phyloP scores from a whole-genome alignment of 2,888 invertebrate genomes.

The Branchipolynoe longqiensis region DNA sequence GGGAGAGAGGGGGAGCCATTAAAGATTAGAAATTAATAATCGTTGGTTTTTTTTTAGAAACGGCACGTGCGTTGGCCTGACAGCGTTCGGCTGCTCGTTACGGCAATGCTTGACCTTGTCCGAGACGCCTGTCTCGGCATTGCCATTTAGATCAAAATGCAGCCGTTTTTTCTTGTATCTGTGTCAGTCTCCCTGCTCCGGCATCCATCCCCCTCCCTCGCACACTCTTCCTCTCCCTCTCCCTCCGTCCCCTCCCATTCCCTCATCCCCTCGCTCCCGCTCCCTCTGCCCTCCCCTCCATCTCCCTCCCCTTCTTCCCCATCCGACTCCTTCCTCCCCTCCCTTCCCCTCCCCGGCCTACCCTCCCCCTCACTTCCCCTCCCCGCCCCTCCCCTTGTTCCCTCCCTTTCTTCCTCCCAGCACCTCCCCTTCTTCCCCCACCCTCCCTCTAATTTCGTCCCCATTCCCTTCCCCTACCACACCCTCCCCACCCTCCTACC shows the following conservation, averaged over 20 bases:
- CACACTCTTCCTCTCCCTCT: not conserved
- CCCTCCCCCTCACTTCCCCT: no score
- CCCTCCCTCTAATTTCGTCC: no score
- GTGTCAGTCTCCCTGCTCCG: not conserved
- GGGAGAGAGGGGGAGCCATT: not conserved
- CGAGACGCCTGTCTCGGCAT: not conserved
- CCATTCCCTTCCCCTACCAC: no score
- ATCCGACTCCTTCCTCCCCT: no score
- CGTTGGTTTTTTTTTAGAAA: slow-evolving; percentile 18
- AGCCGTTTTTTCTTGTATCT: not conserved
- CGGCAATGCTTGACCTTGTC: not conserved
- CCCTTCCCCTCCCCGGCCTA: no score
- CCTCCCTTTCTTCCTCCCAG: no score
- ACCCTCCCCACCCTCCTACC: no score
- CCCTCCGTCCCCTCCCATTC: not conserved
- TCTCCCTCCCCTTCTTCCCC: no score
- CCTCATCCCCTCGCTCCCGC: not conserved
- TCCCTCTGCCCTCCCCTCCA: not conserved
- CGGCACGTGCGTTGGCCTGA: slow-evolving; percentile 9
- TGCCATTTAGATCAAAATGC: slow-evolving; percentile 45
- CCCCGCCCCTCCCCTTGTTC: no score
- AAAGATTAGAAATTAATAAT: slow-evolving; percentile 40
- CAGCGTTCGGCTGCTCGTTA: slow-evolving; percentile 3
- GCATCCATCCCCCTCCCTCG: not conserved
- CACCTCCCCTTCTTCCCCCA: no score